Percentiles rank a stretch among this genome's conserved stretches.
Evolutionary conservation across 2,113 vertebrate genomes (phyloP).

Genomic region (Bucco capensis): DNA sequence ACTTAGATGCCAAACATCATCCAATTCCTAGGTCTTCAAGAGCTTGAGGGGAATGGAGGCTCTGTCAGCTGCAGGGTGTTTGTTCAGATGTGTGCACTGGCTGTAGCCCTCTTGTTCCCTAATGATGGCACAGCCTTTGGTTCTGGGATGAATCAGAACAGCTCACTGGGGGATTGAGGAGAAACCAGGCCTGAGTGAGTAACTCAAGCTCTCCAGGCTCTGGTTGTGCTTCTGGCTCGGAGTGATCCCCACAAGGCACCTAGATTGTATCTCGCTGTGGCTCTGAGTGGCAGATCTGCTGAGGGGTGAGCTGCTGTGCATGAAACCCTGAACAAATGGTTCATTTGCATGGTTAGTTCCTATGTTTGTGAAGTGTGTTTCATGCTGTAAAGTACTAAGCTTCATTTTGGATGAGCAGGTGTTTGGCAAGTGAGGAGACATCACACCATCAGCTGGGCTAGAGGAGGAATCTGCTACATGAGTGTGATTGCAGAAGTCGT

Average conservation of each 20-base stretch:
- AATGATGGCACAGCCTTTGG: neutral
- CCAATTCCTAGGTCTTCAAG: neutral
- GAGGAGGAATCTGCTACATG: neutral
- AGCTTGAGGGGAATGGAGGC: accelerated
- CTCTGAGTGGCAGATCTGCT: neutral
- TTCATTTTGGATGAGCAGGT: conserved; percentile 21
- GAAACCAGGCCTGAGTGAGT: neutral
- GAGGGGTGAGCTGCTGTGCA: neutral
- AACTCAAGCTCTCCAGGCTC: neutral
- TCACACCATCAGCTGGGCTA: conserved; percentile 21
- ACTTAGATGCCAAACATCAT: neutral
- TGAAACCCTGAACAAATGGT: neutral
- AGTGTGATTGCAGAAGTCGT: neutral
- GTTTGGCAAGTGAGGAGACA: conserved; percentile 28
- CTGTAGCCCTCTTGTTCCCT: neutral
- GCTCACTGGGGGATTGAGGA: neutral
- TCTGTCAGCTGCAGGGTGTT: neutral
- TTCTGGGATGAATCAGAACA: neutral
- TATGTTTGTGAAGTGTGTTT: neutral
- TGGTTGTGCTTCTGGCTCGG: neutral
- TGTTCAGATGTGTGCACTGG: neutral
- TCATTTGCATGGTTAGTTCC: conserved; percentile 1
- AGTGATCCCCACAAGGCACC: accelerated
- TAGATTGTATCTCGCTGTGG: accelerated
- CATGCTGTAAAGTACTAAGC: neutral